These are phyloP conservation scores for Iphiclides podalirius DNA, from an alignment of 2,888 invertebrate species.

Conservation along the genomic window DNA sequence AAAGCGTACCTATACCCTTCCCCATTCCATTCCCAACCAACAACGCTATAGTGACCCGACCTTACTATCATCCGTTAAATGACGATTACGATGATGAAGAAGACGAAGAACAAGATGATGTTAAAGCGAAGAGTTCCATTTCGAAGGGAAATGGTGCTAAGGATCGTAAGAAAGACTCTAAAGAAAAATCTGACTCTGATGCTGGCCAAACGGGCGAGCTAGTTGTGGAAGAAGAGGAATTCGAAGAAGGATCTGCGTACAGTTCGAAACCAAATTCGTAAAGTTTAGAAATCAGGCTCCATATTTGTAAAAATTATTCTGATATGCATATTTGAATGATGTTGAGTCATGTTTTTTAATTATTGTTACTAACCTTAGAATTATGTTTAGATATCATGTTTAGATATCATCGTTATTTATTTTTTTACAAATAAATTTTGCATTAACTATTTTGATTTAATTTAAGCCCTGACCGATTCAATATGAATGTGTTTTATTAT, in stretches of 20 bases:
- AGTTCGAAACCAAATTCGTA: background rate
- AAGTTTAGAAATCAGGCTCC: no score
- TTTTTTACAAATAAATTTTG: background rate
- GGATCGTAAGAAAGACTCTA: background rate
- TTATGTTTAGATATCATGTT: background rate
- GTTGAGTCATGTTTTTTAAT: no score
- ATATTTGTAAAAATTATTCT: no score
- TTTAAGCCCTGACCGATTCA: no score
- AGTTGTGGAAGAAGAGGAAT: background rate
- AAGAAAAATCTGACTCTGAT: background rate
- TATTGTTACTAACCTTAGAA: background rate
- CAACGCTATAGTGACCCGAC: conserved; percentile 41
- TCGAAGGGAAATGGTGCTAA: conserved; percentile 6
- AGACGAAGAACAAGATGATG: conserved; percentile 3
- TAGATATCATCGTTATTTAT: background rate
- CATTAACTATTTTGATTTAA: no score
- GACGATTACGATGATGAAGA: conserved; percentile 16
- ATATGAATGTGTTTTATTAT: no score
- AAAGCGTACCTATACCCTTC: conserved; percentile 50
- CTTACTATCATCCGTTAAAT: conserved; percentile 18
- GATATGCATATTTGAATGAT: background rate
- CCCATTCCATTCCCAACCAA: conserved; percentile 55
- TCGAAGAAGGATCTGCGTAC: background rate
- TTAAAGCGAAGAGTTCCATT: background rate
- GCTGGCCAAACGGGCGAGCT: background rate